Evolutionary conservation across 2,113 vertebrate species (phyloP), one percentile per base, ranked within the genome.

Genomic region (Lethenteron reissneri): DNA sequence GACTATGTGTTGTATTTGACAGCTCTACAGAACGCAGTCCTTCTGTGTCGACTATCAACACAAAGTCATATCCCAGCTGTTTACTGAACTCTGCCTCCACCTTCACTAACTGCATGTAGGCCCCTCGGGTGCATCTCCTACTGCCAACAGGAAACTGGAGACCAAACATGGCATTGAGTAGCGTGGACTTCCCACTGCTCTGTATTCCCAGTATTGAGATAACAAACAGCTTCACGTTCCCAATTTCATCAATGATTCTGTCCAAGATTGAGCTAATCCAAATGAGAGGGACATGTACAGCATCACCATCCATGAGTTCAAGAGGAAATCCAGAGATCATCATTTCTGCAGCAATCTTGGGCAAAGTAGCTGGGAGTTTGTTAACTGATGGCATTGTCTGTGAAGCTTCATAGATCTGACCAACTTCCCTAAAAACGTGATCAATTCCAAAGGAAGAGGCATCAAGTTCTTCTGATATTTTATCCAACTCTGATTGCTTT

Each of bases 141-240:
- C 73, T 75, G 70, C 80, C 77, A 0, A 80, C 79, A 15, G 80
- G 79, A 72, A 88, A 87, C 70, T 78, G 83, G 11, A 84, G 76
- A 3, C 84, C 84, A 73, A 90, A 88, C 77, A 89, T 78, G 70
- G 83, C 81, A 71, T 83, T 86, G 12, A 89, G 79, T 8, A 88
- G 76, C 2, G 85, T 82, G 73, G 83, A 80, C 21, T 85, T 88
- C 21, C 86, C 85, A 1, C 85, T 85, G 77, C 83, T 85, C 2
- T 86, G 83, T 10, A 82, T 80, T 2, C 84, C 84, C 70, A 88
- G 76, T 3, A 83, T 80, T 1, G 84, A 84, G 15, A 85, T 74
- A 0, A 86, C 83, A 71, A 78, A 73, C 59, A 87, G 78, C 58
- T 79, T 82, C 0, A 77, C 41, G 41, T 41, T 7, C 41, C 41